Base-by-base conservation (phyloP, 2,797 vertebrate species). In the Peromyscus attwateri region DNA sequence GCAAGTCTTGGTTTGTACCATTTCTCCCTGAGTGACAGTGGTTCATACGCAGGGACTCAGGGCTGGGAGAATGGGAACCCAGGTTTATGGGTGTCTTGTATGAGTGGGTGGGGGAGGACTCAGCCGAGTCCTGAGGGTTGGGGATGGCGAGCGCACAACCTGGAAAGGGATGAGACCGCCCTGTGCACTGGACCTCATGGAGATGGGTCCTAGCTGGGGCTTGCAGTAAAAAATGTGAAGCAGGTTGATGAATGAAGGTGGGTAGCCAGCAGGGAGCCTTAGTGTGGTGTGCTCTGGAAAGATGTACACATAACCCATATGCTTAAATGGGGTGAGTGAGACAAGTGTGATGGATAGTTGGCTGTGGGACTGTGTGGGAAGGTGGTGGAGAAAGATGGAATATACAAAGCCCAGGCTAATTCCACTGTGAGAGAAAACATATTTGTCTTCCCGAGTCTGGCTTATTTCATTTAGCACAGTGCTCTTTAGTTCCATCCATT, bases 11-110 rank as follows among this genome's bases (percentile, higher is more conserved):
- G 91, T 21, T n/a, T 91, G 84, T 27, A 19, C 49, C 13, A 3
- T 1, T 3, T 9, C 0, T 62, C 37, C 0, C 16, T 21, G 3
- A 19, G 85, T 6, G 73, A 40, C 9, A 9, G 27, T 14, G 1
- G 0, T 31, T 3, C 14, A 7, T 19, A 49, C 52, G 43, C 10
- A 0, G 2, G 10, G 60, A 60, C 5, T 4, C 3, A 12, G n/a
- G 75, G 23, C 27, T 0, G 4, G n/a, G 66, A 23, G 29, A 34
- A 9, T 0, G 1, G 43, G 37, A 46, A 25, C 46, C 31, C 3
- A 0, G 4, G n/a, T 57, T 71, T 34, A 13, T 34, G 62, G 83
- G 43, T 14, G 13, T 49, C 8, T 49, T 34, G 16, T 43, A 34
- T 31, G 70, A 43, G 27, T 75, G 27, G 52, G 14, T 5, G 34